phyloP scores from a whole-genome alignment of 2,888 invertebrate species.

The Sinopyrophorus schimmeli region DNA sequence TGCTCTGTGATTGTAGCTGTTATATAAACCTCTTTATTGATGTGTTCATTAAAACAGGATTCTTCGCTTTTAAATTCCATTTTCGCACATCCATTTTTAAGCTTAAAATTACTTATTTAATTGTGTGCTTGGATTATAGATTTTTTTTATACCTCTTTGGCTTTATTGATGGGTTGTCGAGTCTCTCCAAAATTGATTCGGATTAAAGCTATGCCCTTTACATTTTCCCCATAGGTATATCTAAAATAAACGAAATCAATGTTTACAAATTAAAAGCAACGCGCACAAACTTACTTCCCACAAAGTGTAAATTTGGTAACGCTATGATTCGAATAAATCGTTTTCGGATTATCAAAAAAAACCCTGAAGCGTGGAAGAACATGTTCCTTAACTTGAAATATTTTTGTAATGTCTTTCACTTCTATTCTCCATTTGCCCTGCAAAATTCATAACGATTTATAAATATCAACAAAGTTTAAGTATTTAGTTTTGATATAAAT shows the following conservation, averaged over 20 bases:
- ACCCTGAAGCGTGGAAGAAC: constrained; percentile 65
- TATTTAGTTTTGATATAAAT: no score
- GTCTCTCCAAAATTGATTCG: constrained; percentile 47
- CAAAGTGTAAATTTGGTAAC: constrained; percentile 59
- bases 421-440: constrained; percentile 62
- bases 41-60: constrained; percentile 29
- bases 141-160: constrained; percentile 41
- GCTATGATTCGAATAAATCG: constrained; percentile 55
- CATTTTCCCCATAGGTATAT: constrained; percentile 61
- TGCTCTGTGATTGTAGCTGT: constrained; percentile 60
- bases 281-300: constrained; percentile 55
- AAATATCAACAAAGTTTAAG: no score
- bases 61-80: constrained; percentile 43
- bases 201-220: constrained; percentile 59
- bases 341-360: constrained; percentile 58
- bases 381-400: constrained; percentile 61
- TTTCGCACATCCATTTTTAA: constrained; percentile 48
- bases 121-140: background rate
- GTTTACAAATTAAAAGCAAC: background rate
- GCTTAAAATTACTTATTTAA: constrained; percentile 38
- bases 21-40: constrained; percentile 41
- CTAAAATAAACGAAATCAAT: constrained; percentile 15
- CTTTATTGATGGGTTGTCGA: constrained; percentile 39
- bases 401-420: constrained; percentile 51
- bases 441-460: constrained; percentile 11